A percentile compares a stretch with the other conserved stretches of the same genome.
These are phyloP conservation scores for Oikopleura dioica DNA, from an alignment of 23 tunicate species.

Conservation along the genomic window DNA sequence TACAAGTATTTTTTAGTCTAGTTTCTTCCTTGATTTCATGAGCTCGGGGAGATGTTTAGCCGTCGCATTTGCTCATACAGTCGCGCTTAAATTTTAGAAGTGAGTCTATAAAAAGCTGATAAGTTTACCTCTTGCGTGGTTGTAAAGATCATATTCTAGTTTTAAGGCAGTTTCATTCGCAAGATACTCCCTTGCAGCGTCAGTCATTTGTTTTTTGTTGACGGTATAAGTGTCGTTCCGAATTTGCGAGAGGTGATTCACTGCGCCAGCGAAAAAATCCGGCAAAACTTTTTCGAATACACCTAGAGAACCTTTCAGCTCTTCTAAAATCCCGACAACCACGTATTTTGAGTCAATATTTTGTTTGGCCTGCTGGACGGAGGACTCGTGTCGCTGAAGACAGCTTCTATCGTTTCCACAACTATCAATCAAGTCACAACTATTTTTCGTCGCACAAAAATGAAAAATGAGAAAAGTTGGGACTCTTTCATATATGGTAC, in stretches of 20 bases:
- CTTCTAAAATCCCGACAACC: slow-evolving; percentile 66
- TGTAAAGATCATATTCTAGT: slow-evolving; percentile 66
- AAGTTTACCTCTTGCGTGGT: slow-evolving; percentile 23
- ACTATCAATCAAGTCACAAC: too few species aligned
- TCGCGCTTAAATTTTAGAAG: not conserved
- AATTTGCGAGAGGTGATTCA: slow-evolving; percentile 33
- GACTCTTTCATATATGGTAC: not conserved
- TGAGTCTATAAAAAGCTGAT: not conserved
- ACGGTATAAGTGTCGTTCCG: slow-evolving; percentile 39
- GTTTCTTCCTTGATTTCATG: too few species aligned
- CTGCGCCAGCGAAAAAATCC: slow-evolving; percentile 18
- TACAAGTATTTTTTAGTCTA: too few species aligned
- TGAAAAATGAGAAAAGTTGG: too few species aligned
- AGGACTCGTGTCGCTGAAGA: slow-evolving; percentile 40
- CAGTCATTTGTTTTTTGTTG: slow-evolving; percentile 27
- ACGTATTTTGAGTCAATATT: slow-evolving; percentile 47
- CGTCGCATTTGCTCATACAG: not conserved
- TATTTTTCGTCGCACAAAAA: too few species aligned
- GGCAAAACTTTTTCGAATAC: slow-evolving; percentile 40
- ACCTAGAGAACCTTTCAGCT: slow-evolving; percentile 37
- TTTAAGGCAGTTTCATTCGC: slow-evolving; percentile 29
- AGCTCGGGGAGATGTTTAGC: not conserved
- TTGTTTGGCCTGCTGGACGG: slow-evolving; percentile 51
- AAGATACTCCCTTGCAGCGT: slow-evolving; percentile 28
- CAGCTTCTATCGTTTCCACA: slow-evolving; percentile 16